Conservation (phyloP, 2,113 vertebrate genomes). For the Pica pica region DNA sequence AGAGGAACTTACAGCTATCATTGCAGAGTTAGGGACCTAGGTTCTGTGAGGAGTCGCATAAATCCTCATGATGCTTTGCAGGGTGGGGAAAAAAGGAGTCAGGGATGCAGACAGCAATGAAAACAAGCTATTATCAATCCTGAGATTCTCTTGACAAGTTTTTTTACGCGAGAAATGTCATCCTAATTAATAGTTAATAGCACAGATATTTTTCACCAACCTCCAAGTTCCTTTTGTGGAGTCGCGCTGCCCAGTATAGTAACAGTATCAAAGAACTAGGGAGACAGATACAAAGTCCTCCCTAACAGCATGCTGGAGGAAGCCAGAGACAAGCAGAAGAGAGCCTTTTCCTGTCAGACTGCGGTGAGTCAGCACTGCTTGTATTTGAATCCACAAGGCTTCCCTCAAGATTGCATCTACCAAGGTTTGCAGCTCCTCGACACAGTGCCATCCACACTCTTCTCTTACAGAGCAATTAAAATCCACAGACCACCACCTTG, state of each 20-base stretch:
- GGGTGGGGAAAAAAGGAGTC: fast-evolving
- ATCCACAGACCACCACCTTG: not conserved
- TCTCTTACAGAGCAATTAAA: not conserved
- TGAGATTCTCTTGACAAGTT: not conserved
- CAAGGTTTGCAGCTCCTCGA: not conserved
- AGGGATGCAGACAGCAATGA: not conserved
- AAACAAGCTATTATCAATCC: not conserved
- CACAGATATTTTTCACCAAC: not conserved
- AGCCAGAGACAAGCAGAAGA: not conserved
- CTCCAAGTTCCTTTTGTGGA: not conserved
- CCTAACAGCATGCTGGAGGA: not conserved
- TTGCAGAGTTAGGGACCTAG: not conserved
- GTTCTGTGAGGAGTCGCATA: not conserved
- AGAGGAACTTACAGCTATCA: fast-evolving
- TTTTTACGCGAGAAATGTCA: not conserved
- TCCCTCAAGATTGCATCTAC: not conserved
- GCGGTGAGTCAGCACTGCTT: not conserved
- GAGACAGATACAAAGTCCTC: not conserved
- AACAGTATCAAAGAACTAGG: not conserved
- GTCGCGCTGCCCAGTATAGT: not conserved
- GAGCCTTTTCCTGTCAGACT: not conserved
- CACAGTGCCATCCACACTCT: fast-evolving
- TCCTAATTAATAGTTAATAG: not conserved
- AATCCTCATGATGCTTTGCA: not conserved
- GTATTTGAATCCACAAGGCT: not conserved